These are phyloP conservation scores for Tiliqua scincoides DNA, from an alignment of 2,113 vertebrate species.

Conservation along the genomic window DNA sequence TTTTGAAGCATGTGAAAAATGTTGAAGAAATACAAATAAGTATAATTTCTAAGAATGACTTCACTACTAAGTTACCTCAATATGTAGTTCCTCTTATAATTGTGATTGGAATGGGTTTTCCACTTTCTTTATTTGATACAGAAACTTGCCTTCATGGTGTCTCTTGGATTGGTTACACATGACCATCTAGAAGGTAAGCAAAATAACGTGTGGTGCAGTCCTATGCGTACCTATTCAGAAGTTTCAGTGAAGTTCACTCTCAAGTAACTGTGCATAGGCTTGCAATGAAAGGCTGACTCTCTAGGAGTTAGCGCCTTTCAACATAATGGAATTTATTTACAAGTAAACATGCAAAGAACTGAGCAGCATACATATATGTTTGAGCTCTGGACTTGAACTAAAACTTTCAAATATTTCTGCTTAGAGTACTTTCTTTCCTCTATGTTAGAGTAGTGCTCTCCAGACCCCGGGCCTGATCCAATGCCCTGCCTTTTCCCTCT, in stretches of 20 bases:
- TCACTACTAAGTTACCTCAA: conserved; percentile 11
- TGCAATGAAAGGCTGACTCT: background rate
- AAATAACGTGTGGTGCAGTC: conserved; percentile 21
- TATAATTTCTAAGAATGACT: conserved; percentile 1
- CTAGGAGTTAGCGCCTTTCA: background rate
- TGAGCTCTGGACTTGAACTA: conserved; percentile 26
- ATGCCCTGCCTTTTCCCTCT: no score
- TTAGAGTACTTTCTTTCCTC: conserved; percentile 30
- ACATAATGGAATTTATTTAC: background rate
- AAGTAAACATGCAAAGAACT: background rate
- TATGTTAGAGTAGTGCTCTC: no score
- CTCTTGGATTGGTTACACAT: conserved; percentile 94
- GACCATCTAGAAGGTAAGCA: conserved; percentile 95
- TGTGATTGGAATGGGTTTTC: conserved; percentile 33
- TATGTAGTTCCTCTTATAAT: background rate
- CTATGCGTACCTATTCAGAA: no score
- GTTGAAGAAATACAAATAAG: conserved; percentile 6
- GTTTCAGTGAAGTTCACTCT: no score
- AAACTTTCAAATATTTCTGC: conserved; percentile 17
- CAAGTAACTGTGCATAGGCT: background rate
- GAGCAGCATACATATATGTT: background rate
- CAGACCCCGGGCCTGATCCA: no score
- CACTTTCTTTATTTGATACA: conserved; percentile 66
- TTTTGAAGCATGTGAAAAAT: background rate
- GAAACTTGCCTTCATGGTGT: conserved; percentile 99